phyloP scores from a whole-genome alignment of 2,113 vertebrate species.

The Cephalopterus ornatus region DNA sequence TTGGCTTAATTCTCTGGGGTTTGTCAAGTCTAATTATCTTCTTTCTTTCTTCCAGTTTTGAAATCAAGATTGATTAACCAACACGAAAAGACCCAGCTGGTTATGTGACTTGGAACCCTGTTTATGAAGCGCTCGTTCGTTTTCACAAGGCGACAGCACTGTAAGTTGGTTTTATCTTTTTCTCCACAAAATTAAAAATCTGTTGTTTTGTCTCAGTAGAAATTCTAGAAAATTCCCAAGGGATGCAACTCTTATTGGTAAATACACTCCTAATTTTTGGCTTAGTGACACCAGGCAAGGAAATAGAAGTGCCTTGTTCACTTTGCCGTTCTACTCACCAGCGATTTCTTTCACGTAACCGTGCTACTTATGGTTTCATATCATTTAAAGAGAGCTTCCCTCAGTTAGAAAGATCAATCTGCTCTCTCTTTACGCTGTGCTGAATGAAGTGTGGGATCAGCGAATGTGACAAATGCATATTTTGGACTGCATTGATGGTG shows the following conservation, averaged over 20 bases:
- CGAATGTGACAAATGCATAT: background rate
- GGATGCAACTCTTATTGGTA: background rate
- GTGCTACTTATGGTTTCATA: background rate
- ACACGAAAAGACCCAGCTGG: conserved; percentile 13
- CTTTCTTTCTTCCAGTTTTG: conserved; percentile 47
- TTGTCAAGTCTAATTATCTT: conserved; percentile 30
- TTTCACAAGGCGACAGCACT: background rate
- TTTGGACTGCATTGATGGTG: background rate
- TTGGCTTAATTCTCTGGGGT: conserved; percentile 41
- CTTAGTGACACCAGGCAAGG: background rate
- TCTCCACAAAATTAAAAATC: background rate
- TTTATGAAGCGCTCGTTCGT: background rate
- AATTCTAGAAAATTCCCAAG: background rate
- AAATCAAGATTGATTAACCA: conserved; percentile 43
- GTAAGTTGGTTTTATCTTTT: conserved; percentile 24
- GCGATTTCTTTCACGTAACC: background rate
- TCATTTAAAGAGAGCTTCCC: background rate
- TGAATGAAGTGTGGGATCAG: background rate
- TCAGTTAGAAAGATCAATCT: background rate
- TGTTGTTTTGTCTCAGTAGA: background rate
- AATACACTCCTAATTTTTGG: background rate
- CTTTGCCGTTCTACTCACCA: background rate
- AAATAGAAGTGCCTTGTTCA: background rate
- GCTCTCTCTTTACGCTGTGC: background rate
- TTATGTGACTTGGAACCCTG: conserved; percentile 37